phyloP scores from a whole-genome alignment of 2,888 invertebrate species.

The Drosophila formosana region DNA sequence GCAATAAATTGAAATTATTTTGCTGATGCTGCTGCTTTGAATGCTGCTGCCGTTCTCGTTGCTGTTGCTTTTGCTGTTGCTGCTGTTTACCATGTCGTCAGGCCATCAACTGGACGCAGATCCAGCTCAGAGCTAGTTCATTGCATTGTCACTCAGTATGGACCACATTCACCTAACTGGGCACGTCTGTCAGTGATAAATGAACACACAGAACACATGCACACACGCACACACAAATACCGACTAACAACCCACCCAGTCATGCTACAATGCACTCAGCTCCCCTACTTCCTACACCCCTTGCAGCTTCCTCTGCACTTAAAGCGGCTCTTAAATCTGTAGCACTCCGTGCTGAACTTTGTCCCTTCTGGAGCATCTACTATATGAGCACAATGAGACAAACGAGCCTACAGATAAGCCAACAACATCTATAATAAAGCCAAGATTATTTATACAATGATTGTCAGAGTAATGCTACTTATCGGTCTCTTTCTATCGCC shows the following conservation, averaged over 20 bases:
- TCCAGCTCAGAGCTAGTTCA: constrained; percentile 14
- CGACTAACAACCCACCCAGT: constrained; percentile 42
- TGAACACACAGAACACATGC: constrained; percentile 36
- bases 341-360: constrained; percentile 34
- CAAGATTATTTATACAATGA: constrained; percentile 28
- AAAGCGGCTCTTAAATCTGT: constrained; percentile 22
- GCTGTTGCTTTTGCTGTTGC: constrained; percentile 16
- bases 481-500: constrained; percentile 10
- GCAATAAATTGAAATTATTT: constrained; percentile 69
- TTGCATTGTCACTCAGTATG: constrained; percentile 19
- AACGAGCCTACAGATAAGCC: constrained; percentile 29
- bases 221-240: background rate
- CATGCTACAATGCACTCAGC: constrained; percentile 53
- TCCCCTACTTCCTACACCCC: constrained; percentile 1
- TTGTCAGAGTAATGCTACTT: constrained; percentile 27
- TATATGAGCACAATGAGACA: constrained; percentile 20
- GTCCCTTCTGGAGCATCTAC: constrained; percentile 24
- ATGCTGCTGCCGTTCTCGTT: constrained; percentile 1
- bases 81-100: constrained; percentile 39
- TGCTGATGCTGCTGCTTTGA: constrained; percentile 41
- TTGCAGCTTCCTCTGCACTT: background rate
- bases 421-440: constrained; percentile 21
- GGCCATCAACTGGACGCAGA: constrained; percentile 21
- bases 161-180: constrained; percentile 37
- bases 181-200: constrained; percentile 67